Evolutionary conservation across 2,888 invertebrate species (phyloP).

Genomic region (Protophormia terraenovae): DNA sequence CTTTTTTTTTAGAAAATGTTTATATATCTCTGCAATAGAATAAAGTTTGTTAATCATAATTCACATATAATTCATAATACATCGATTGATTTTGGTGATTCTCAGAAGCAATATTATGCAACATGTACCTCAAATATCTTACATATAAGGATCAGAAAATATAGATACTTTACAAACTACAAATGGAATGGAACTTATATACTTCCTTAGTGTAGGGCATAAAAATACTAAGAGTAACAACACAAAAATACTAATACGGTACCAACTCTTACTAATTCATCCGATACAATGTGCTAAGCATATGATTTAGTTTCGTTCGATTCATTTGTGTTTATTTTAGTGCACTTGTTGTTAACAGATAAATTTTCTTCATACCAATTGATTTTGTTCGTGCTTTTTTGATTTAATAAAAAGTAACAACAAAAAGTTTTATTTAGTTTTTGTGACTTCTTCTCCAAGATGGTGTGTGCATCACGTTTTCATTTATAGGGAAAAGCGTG

Average conservation of each 20-base stretch:
- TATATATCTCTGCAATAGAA: too few species aligned
- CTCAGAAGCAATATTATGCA: too few species aligned
- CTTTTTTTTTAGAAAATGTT: too few species aligned
- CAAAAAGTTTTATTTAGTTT: constrained; percentile 1
- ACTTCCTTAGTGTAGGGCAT: too few species aligned
- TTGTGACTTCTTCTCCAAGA: not conserved
- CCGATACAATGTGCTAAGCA: constrained; percentile 46
- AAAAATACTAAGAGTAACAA: not conserved
- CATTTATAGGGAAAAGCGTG: too few species aligned
- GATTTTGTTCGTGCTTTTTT: constrained; percentile 9
- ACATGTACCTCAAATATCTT: too few species aligned
- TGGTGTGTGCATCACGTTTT: constrained; percentile 28
- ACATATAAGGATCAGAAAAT: too few species aligned
- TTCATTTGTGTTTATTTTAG: constrained; percentile 57
- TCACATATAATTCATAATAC: too few species aligned
- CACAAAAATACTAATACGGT: not conserved
- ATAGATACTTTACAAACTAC: too few species aligned
- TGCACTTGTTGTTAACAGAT: constrained; percentile 65
- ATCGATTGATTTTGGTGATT: too few species aligned
- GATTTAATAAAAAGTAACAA: not conserved
- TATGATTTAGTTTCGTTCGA: constrained; percentile 35
- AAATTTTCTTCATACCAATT: constrained; percentile 53
- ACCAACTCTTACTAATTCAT: not conserved
- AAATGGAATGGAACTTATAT: not conserved
- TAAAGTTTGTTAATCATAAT: too few species aligned